Evolutionary conservation across 2,113 vertebrate species (phyloP).

Genomic region (Caracal caracal): DNA sequence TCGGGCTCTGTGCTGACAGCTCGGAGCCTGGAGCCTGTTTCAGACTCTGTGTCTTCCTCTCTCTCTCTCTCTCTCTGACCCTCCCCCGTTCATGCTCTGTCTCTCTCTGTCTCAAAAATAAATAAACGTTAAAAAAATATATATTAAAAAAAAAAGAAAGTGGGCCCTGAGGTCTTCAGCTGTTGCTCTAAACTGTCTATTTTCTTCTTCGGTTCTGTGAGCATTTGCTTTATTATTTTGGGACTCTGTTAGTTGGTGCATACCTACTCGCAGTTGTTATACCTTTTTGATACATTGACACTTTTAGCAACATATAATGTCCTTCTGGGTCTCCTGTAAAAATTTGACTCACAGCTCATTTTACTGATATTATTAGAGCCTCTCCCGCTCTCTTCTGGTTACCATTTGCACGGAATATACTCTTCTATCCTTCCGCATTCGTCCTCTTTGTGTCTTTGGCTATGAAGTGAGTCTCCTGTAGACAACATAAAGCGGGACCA

Average conservation of each 20-base stretch:
- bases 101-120: no score
- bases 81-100: no score
- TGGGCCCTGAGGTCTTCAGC: not conserved
- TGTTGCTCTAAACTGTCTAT: not conserved
- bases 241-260: not conserved
- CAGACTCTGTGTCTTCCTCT: no score
- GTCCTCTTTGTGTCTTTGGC: not conserved
- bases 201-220: not conserved
- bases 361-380: not conserved
- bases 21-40: no score
- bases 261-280: not conserved
- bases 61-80: no score
- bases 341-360: not conserved
- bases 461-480: not conserved
- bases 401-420: not conserved
- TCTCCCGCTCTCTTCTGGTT: not conserved
- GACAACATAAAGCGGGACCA: not conserved
- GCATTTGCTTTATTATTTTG: not conserved
- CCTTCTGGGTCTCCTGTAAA: not conserved
- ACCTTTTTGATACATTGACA: not conserved
- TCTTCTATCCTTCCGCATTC: not conserved
- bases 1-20: no score
- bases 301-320: not conserved
- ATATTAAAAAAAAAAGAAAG: no score
- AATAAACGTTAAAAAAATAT: no score